These are phyloP conservation scores for Centroberyx gerrardi DNA, from an alignment of 2,797 vertebrate genomes.

Conservation along the genomic window DNA sequence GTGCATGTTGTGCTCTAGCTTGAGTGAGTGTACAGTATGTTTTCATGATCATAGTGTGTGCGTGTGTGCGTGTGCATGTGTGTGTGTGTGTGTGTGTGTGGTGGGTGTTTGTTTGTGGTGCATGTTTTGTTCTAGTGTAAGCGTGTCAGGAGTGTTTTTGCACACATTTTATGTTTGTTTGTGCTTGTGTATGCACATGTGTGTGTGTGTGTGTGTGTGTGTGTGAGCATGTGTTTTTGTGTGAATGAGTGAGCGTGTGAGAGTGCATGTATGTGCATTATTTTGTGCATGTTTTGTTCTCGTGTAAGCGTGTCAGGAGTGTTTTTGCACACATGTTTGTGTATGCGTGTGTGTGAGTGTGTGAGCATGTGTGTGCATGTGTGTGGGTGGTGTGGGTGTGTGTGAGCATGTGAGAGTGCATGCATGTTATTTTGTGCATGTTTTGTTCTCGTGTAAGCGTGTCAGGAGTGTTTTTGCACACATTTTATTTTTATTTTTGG, in stretches of 20 bases:
- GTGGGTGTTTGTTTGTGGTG: too few relatives aligned
- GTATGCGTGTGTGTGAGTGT: background rate
- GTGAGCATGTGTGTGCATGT: background rate
- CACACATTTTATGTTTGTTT: too few relatives aligned
- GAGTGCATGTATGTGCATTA: background rate
- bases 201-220: background rate
- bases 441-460: too few relatives aligned
- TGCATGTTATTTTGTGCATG: background rate
- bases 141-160: too few relatives aligned
- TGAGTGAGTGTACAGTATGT: too few relatives aligned
- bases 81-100: too few relatives aligned
- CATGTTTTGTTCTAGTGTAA: too few relatives aligned
- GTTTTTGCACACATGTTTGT: background rate
- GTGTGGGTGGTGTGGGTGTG: background rate
- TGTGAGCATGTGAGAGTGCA: slow-evolving; percentile 12
- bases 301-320: too few relatives aligned
- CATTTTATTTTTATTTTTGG: too few relatives aligned
- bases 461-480: background rate
- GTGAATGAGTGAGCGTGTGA: background rate
- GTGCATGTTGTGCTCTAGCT: background rate
- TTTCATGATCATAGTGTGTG: too few relatives aligned
- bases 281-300: background rate
- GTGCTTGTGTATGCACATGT: slow-evolving; percentile 5
- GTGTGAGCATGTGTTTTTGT: background rate
- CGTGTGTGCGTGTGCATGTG: too few relatives aligned